Conservation (phyloP, 1,140 invertebrate species). For the Drosophila virilis region DNA sequence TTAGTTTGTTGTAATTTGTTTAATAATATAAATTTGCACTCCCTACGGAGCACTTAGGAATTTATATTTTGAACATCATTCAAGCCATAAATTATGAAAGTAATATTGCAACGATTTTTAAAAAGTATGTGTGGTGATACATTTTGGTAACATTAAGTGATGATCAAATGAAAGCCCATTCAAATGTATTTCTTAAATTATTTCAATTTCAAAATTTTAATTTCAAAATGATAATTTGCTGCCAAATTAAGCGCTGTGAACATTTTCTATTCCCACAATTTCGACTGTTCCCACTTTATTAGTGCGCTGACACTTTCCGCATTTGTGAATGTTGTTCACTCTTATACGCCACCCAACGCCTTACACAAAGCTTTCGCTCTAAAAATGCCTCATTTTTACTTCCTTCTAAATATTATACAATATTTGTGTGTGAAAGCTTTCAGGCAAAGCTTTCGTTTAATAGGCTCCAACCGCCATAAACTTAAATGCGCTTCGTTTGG, state of each 20-base stretch:
- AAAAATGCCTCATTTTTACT: conserved; percentile 17
- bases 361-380: conserved; percentile 27
- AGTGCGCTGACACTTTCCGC: not conserved
- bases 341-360: conserved; percentile 21
- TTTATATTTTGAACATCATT: conserved; percentile 8
- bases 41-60: conserved; percentile 1
- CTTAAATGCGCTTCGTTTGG: not conserved
- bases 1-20: conserved; percentile 40
- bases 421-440: conserved; percentile 33
- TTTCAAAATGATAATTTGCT: no score
- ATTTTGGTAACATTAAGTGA: not conserved
- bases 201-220: no score
- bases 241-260: not conserved
- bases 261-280: not conserved
- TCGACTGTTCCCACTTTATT: conserved; percentile 14
- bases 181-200: no score
- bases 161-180: no score
- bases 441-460: conserved; percentile 14
- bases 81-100: conserved; percentile 14
- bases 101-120: not conserved
- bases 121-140: not conserved
- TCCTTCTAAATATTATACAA: conserved; percentile 37
- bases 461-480: conserved; percentile 8
- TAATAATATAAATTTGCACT: conserved; percentile 21
- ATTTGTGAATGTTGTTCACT: not conserved